Evolutionary conservation across 2,797 vertebrate species (phyloP), one percentile per base, ranked within the genome.

Genomic region (Sparus aurata): DNA sequence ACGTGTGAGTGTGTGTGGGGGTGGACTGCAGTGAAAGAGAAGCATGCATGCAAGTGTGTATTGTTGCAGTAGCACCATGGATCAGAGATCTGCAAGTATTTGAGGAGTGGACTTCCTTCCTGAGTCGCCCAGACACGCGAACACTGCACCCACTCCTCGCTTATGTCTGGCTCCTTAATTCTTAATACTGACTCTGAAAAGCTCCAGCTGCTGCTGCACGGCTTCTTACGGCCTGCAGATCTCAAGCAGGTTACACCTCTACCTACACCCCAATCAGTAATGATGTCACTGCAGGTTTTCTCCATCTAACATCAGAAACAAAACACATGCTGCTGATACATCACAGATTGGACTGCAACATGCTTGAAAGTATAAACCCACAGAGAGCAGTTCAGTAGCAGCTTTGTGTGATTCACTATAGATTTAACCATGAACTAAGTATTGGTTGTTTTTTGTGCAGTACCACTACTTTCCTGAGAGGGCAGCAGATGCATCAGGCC

Each of bases 51-150:
- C 70, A 62, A 54, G 38, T 41, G 50, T 62, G 55, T 58, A 17
- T 58, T 23, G 12, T 47, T 67, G 50, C 66, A 74, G 50, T 59
- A 27, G 47, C 47, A 65, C n/a, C 10, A 25, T 27, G 1, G 22
- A 52, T 55, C 5, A n/a, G n/a, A 61, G 16, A 62, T 52, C 20
- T 62, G 63, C 57, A 63, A 47, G 34, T 34, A 73, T 74, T 73
- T 80, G 50, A 88, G 85, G 84, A 93, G 89, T 83, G 85, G 82
- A 89, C 86, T 92, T 93, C 93, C 92, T 93, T 91, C 83, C 86
- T 87, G 78, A 82, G 46, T 70, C 34, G 27, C 82, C 73, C 75
- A 5, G 18, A 38, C 77, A 85, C 11, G 16, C 50, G 1, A 76
- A 75, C 60, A 53, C 22, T 7, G 17, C 41, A 15, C 53, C 55